Percentiles rank a stretch among this genome's conserved stretches.
phyloP scores from a whole-genome alignment of 2,888 invertebrate genomes.

The Monoplex corrugatus region DNA sequence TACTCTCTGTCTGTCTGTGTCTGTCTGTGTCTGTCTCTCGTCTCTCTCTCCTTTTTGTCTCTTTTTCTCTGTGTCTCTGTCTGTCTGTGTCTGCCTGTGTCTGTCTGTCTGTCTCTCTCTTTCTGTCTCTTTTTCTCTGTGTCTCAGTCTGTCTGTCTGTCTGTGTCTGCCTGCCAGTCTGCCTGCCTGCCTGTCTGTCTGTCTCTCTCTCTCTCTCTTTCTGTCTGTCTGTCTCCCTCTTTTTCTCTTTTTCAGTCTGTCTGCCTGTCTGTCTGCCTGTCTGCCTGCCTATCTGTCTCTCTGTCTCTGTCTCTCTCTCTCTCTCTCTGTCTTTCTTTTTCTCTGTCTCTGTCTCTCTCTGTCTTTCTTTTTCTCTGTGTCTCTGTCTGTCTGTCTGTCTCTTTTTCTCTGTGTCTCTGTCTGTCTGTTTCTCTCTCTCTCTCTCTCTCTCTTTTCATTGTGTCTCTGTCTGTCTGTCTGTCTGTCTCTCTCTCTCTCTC shows the following conservation, averaged over 20 bases:
- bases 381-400: constrained; percentile 29
- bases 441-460: neutral
- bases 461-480: neutral
- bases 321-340: neutral
- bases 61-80: neutral
- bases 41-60: constrained; percentile 30
- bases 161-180: too few relatives aligned
- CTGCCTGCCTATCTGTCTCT: constrained; percentile 18
- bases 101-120: constrained; percentile 25
- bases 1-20: too few relatives aligned
- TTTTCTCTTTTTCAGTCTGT: neutral
- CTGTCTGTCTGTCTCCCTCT: neutral
- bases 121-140: constrained; percentile 11
- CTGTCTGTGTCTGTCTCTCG: neutral
- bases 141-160: neutral
- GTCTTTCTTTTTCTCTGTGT: neutral
- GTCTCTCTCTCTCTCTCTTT: neutral
- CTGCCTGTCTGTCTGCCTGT: constrained; percentile 19
- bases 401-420: constrained; percentile 27
- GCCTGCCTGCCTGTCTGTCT: neutral
- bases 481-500: neutral
- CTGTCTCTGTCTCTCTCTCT: constrained; percentile 13
- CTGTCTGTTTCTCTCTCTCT: constrained; percentile 37
- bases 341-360: neutral
- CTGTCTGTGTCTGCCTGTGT: neutral